Evolutionary conservation across 2,113 vertebrate species (phyloP), one percentile per base, ranked within the genome.

Genomic region (Sylvietta virens): DNA sequence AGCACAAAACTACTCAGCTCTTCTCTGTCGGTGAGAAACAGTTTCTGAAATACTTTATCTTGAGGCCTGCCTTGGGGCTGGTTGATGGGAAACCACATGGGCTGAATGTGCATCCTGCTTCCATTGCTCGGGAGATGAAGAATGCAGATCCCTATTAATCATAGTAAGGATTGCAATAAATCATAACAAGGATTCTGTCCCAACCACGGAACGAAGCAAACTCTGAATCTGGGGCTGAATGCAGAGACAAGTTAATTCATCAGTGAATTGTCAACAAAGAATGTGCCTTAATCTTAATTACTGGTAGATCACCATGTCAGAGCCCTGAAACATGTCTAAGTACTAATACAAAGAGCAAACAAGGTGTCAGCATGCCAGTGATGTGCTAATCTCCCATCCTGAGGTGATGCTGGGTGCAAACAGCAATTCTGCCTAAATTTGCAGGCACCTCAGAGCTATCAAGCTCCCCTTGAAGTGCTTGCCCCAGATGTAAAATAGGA

Each of bases 101-200:
- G 56, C 76, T 92, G 76, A 80, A 26, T 11, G 27, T 6, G 64
- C 51, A 83, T 88, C 51, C 67, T 86, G 67, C 54, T 51, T 81
- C 78, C 88, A 86, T 78, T 60, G 56, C 90, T 54, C 13, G 6
- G 76, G 79, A 94, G 85, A 93, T 64, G 86, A 96, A 64, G 80
- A 90, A n/a, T 45, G 65, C 20, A 88, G 67, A 90, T 62, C 44
- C 81, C 92, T 83, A 94, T 96, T 95, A 95, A 94, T 95, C 95
- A 95, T 88, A 74, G 79, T 88, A 81, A 90, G 37, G 48, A 71
- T 78, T 83, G 85, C 79, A 92, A 92, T 96, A 94, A 96, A 96
- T 94, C 92, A 88, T 88, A 78, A 39, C 51, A 70, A 88, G 53
- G 35, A 78, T 81, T 93, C 64, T 92, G 28, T 73, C 60, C 60